Evolutionary conservation across 2,888 invertebrate species (phyloP), one percentile per base, ranked within the genome.

Genomic region (Chouioia cunea): DNA sequence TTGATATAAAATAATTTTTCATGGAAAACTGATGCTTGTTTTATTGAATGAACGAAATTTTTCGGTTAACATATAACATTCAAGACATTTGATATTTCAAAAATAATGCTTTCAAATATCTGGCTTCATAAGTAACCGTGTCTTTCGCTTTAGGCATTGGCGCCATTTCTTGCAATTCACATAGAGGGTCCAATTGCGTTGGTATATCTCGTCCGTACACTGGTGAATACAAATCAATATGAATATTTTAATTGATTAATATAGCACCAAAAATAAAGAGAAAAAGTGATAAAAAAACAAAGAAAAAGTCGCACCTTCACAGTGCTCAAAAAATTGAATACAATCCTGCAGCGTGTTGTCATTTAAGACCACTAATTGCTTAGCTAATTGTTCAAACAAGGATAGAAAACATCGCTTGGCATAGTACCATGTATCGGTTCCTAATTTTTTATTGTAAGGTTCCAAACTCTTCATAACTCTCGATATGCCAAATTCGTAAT

Each of bases 391-490:
- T 87, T 97, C 96, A 70, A 96, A 89, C 78, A 97, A 90, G n/a
- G 96, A 96, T 69, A 99, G 87, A 83, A 99, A 95, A 83, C 97
- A 98, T 72, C 98, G 89, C 84, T 99, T 99, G 1, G 97, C 95
- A 83, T 99, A 98, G 84, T 96, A 93, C 99, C 99, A 99, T 2
- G 99, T 99, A 82, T 99, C 99, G 0, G 97, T 97, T 16, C 99
- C 98, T 10, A 99, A 89, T 82, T 98, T 95, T 85, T 95, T 95
- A 82, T 94, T 93, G 80, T 95, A 96, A 0, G 97, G 97, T 81
- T 97, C 96, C 70, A 99, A 86, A 48, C 98, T 98, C 86, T 99
- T 98, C 82, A 99, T 97, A 0, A 99, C 96, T 73, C 99, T 89
- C 0, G 97, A 97, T 79, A 99, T 94, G 0, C 99, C 99, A 86